Base-by-base conservation (phyloP, 2,797 vertebrate genomes). In the Dallia pectoralis region DNA sequence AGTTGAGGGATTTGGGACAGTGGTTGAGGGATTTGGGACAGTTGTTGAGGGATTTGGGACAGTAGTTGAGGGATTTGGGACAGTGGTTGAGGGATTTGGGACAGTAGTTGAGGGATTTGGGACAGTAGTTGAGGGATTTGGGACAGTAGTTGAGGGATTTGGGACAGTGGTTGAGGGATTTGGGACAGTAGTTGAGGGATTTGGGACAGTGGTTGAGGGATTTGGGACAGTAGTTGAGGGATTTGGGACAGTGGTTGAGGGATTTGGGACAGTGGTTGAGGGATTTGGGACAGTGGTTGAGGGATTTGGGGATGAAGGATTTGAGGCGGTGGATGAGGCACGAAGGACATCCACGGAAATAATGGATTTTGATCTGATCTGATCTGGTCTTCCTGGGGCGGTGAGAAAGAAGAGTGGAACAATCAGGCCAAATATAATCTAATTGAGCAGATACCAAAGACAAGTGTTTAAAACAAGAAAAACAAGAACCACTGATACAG, bases 301-400 rank as follows among this genome's bases (percentile, higher is more conserved):
- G n/a, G n/a, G n/a, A n/a, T n/a, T n/a, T 44, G 0, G 70, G n/a
- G 70, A n/a, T n/a, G n/a, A n/a, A n/a, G n/a, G n/a, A n/a, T n/a
- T n/a, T n/a, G n/a, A n/a, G n/a, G n/a, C n/a, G 18, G 48, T 2
- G 22, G 49, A 30, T 30, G 69, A 59, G 49, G 69, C 69, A 56
- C 2, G 49, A 30, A 71, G 22, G 67, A 77, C 47, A 71, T 80
- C 77, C 51, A 73, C 36, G 36, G 77, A 77, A 83, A 78, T 79
- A 83, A 84, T 71, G 27, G 86, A 74, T 72, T 82, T 66, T 81
- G 84, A 82, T 87, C 76, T 85, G 84, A 72, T 82, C 68, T 80
- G 74, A 73, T 87, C 81, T 87, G 70, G 87, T 88, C 74, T 29
- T 84, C 86, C 86, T 91, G 81, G 83, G 70, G 86, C 85, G 72